Evolutionary conservation across 2,888 invertebrate species (phyloP), one percentile per base, ranked within the genome.

Genomic region (Nebria brevicollis): DNA sequence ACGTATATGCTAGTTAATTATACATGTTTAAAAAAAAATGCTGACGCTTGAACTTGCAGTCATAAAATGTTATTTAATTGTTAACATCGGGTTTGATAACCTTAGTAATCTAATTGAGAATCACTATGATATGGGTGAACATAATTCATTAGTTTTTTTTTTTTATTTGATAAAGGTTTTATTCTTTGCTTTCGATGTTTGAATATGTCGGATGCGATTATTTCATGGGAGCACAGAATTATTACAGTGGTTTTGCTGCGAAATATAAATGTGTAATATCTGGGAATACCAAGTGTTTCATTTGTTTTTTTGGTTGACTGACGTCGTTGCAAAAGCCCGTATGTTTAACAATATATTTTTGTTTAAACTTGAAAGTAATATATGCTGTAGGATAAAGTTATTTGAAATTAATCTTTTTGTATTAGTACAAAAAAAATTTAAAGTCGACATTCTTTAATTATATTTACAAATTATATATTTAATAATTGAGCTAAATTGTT

Each of bases 211-310:
- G 54, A 54, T 54, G 54, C 54, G 54, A 54, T 54, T 54, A 54
- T 54, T 54, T 54, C 54, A 54, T 54, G 54, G 13, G 54, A 54
- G 8, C 7, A 54, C 54, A 54, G 54, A 1, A 54, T 13, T 54
- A 54, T 54, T 54, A 34, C 54, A 54, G 54, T 54, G 54, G 54
- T 54, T 54, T 54, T 54, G 54, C 54, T 54, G 54, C 54, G 54
- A 54, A 54, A 54, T 11, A 54, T 54, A 54, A 54, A 54, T 54
- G 54, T 54, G 54, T 54, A 54, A 54, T 54, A 54, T 54, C 54
- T 54, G 54, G 54, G 54, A 54, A 54, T 54, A 54, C 54, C 54
- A 54, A 54, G 54, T 54, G 54, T 54, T 54, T 54, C 54, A 54
- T 54, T 54, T 54, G 54, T 54, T 54, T 54, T 54, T 54, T 54